phyloP scores from a whole-genome alignment of 2,113 vertebrate species.

The Cebidichthys violaceus region DNA sequence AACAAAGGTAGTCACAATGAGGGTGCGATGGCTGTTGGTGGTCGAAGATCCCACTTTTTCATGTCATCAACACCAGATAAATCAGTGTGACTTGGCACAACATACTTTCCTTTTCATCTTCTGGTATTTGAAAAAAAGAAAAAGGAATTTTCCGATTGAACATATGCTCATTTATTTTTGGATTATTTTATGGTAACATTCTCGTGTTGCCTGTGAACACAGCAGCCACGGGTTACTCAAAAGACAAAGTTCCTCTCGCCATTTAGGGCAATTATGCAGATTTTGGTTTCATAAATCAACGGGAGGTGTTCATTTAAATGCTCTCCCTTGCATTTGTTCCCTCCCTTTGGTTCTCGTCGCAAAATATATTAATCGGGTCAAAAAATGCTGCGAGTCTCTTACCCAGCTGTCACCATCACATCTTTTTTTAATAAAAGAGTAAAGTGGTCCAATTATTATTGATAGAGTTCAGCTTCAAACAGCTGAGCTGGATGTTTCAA shows the following conservation, averaged over 20 bases:
- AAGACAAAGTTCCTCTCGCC: conserved; percentile 22
- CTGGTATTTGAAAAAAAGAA: neutral
- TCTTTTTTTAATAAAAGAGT: conserved; percentile 5
- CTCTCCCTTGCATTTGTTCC: neutral
- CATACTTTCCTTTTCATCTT: neutral
- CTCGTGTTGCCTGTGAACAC: conserved; percentile 4
- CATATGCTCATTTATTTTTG: conserved; percentile 2
- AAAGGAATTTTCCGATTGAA: conserved; percentile 9
- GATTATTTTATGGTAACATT: conserved; percentile 15
- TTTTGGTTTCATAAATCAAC: conserved; percentile 33
- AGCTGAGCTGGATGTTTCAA: conserved; percentile 21
- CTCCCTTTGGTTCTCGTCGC: neutral
- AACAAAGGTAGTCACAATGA: neutral
- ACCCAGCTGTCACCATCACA: neutral
- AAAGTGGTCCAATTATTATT: conserved; percentile 26
- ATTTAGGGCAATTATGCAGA: conserved; percentile 37
- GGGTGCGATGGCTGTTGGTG: neutral
- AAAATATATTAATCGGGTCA: conserved; percentile 19
- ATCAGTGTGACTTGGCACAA: neutral
- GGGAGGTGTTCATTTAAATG: neutral
- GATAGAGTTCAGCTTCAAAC: neutral
- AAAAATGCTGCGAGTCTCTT: neutral
- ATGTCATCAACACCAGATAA: neutral
- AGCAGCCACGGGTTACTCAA: conserved; percentile 1
- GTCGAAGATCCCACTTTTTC: neutral